These are phyloP conservation scores for Dolomedes plantarius DNA, from an alignment of 2,888 invertebrate species.

Conservation along the genomic window DNA sequence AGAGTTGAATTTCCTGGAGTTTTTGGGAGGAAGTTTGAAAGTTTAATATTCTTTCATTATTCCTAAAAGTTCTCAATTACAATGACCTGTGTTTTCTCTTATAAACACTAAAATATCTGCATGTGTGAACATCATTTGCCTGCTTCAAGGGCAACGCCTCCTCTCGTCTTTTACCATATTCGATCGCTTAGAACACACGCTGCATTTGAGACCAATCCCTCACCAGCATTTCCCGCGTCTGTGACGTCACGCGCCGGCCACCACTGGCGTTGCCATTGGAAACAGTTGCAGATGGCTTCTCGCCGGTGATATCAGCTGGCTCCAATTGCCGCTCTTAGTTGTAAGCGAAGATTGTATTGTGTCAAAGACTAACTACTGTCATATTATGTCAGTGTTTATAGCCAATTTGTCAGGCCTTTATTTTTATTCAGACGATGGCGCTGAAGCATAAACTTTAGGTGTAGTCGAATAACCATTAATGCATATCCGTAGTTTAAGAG, in stretches of 20 bases:
- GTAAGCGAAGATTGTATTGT: not conserved
- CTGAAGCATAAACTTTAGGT: too few species aligned
- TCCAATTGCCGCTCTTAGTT: conserved; percentile 15
- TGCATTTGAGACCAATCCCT: conserved; percentile 42
- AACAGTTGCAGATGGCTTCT: conserved; percentile 70
- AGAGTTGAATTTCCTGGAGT: too few species aligned
- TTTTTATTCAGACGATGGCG: not conserved
- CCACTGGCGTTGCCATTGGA: conserved; percentile 70
- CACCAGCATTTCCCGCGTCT: conserved; percentile 57
- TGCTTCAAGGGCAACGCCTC: not conserved
- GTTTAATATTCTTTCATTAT: too few species aligned
- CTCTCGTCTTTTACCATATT: conserved; percentile 43
- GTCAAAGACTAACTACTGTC: conserved; percentile 17
- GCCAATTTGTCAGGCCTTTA: not conserved
- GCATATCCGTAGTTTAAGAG: too few species aligned
- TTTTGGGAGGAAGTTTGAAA: too few species aligned
- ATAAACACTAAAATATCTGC: too few species aligned
- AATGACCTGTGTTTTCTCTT: too few species aligned
- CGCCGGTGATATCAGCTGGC: conserved; percentile 61
- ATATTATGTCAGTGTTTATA: conserved; percentile 22
- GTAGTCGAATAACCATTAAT: too few species aligned
- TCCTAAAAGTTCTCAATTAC: too few species aligned
- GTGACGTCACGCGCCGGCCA: conserved; percentile 66
- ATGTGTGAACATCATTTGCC: too few species aligned
- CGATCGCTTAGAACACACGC: conserved; percentile 39